phyloP scores from a whole-genome alignment of 2,797 vertebrate species.

The Manis crassicaudata region DNA sequence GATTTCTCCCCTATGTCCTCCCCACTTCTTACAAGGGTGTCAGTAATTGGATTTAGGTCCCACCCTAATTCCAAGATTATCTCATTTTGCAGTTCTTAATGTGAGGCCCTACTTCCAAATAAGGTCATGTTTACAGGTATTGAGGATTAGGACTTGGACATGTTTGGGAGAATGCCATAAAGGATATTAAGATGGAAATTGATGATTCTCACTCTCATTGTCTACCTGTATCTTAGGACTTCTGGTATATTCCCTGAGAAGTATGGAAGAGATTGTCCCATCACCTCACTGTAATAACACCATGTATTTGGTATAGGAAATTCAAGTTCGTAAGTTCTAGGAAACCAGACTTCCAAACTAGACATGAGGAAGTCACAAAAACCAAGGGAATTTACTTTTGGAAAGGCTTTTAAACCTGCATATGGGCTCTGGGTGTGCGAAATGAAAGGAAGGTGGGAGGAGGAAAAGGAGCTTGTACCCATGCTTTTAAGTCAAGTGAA shows the following conservation, averaged over 20 bases:
- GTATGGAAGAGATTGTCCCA: neutral
- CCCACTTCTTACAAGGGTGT: neutral
- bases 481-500: neutral
- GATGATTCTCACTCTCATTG: neutral
- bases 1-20: neutral
- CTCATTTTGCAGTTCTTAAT: neutral
- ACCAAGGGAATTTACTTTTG: neutral
- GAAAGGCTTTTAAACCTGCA: neutral
- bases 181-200: neutral
- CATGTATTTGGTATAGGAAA: neutral
- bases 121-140: neutral
- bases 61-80: neutral
- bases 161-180: neutral
- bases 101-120: neutral
- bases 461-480: accelerated
- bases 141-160: neutral
- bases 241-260: neutral
- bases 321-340: neutral
- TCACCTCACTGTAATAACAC: neutral
- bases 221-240: neutral
- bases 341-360: neutral
- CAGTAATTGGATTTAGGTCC: neutral
- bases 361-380: neutral
- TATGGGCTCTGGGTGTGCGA: neutral
- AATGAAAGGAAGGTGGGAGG: neutral